Evolutionary conservation across 2,888 invertebrate species (phyloP), one percentile per base, ranked within the genome.

Genomic region (Protonemura montana): DNA sequence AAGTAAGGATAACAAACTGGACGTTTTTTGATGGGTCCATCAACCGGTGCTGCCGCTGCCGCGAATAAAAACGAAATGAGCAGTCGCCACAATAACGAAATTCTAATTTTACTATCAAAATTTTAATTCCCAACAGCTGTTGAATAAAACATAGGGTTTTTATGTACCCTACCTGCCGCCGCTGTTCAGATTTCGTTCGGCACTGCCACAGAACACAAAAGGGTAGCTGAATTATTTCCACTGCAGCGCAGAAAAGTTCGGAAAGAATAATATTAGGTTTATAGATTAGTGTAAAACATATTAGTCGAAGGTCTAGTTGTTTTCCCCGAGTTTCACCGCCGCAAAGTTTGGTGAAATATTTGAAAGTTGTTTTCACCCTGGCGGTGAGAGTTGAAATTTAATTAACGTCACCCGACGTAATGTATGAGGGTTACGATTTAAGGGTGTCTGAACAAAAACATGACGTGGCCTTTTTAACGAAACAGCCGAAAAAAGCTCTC

Each of bases 361-460:
- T 21, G 29, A 28, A 30, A 28, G 30, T 81, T 81, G 81, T 81
- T 30, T 81, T 81, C 81, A 81, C 30, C 28, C 81, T 28, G 81
- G n/a, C 29, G 28, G n/a, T n/a, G 28, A 30, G 81, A 81, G 81
- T 81, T 28, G 30, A 81, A 81, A 28, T 81, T 81, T 81, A 81
- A 81, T 81, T 81, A 81, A 81, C 81, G 81, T 81, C 81, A 30
- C 10, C 59, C 59, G 28, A 78, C 29, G 30, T 81, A 81, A 81
- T 81, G 81, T 81, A 81, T 30, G 81, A 81, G 81, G 81, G 81
- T 81, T n/a, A 81, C 28, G 81, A 81, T 81, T 81, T 81, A 30
- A 30, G 81, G 81, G 81, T 30, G 81, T 81, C 21, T 29, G 81
- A 81, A 81, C 81, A 28, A 81, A 81, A 81, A 81, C 81, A 81